Evolutionary conservation across 2,113 vertebrate genomes (phyloP).

Genomic region (Suncus etruscus): DNA sequence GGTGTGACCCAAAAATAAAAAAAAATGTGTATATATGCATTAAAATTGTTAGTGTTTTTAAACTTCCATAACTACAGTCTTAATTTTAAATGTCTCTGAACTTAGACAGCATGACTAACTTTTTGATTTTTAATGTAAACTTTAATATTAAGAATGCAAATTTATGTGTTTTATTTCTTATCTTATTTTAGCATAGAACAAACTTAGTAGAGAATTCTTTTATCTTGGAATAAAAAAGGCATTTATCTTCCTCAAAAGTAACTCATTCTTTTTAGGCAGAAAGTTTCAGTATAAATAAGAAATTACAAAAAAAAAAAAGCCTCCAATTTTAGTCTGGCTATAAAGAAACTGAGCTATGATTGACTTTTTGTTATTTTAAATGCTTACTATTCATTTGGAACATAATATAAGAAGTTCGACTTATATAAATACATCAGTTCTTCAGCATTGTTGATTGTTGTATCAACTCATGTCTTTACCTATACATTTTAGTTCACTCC

Average conservation of each 20-base stretch:
- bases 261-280: conserved; percentile 49
- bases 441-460: neutral
- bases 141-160: conserved; percentile 52
- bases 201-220: conserved; percentile 50
- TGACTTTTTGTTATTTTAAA: neutral
- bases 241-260: conserved; percentile 20
- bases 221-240: conserved; percentile 21
- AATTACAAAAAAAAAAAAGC: too few species aligned
- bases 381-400: neutral
- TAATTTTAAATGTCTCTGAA: conserved; percentile 56
- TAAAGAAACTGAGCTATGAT: neutral
- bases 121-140: conserved; percentile 43
- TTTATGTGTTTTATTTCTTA: conserved; percentile 54
- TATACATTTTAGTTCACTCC: neutral
- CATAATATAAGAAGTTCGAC: neutral
- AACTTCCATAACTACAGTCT: neutral
- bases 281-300: conserved; percentile 21
- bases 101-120: conserved; percentile 44
- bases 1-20: too few species aligned
- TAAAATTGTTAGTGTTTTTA: too few species aligned
- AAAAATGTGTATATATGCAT: too few species aligned
- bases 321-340: neutral
- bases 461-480: neutral
- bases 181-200: conserved; percentile 30
- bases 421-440: neutral